Evolutionary conservation across 1,140 invertebrate genomes (phyloP).

Genomic region (Drosophila asahinai): DNA sequence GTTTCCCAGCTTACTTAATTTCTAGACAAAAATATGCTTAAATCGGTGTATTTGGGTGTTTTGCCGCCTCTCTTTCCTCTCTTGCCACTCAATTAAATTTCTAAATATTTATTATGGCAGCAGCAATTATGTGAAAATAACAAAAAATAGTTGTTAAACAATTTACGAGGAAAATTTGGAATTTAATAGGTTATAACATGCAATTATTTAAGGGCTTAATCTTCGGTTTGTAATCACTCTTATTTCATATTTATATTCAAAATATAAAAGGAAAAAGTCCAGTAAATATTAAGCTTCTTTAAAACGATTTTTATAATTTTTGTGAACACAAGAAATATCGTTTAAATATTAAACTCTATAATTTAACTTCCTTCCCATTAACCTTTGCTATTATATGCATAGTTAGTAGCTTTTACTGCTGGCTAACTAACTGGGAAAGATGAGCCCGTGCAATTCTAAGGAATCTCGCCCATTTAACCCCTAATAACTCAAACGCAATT

Average conservation of each 20-base stretch:
- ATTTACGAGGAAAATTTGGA: neutral
- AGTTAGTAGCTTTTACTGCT: neutral
- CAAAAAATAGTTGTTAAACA: neutral
- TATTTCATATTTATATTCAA: neutral
- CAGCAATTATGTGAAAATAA: neutral
- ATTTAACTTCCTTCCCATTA: no score
- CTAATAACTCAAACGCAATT: neutral
- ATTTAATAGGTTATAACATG: neutral
- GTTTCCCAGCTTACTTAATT: conserved; percentile 11
- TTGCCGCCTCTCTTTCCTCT: no score
- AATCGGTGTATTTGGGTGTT: conserved; percentile 4
- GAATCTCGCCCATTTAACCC: neutral
- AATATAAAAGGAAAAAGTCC: no score
- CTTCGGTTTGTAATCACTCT: no score
- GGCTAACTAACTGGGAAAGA: neutral
- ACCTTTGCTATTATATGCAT: neutral
- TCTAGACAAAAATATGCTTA: neutral
- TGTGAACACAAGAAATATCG: no score
- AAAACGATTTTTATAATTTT: no score
- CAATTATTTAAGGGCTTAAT: neutral
- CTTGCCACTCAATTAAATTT: neutral
- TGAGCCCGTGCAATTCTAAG: neutral
- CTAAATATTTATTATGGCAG: neutral
- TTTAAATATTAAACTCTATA: no score
- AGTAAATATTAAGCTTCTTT: no score